phyloP scores from a whole-genome alignment of 2,113 vertebrate species.

The Pterocles burchelli region DNA sequence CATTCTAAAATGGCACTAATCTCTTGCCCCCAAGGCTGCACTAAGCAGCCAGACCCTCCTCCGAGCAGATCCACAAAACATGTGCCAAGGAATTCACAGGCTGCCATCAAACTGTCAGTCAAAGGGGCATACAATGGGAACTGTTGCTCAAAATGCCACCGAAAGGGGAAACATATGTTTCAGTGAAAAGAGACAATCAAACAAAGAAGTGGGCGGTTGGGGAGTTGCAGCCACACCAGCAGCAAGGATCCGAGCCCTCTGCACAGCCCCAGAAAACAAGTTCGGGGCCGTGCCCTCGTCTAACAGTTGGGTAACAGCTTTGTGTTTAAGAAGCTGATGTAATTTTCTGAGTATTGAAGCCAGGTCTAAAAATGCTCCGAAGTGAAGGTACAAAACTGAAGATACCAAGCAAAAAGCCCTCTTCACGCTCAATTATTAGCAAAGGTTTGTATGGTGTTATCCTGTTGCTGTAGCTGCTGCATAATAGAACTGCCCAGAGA shows the following conservation, averaged over 20 bases:
- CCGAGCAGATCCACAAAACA: background rate
- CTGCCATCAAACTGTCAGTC: conserved; percentile 57
- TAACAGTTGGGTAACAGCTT: conserved; percentile 13
- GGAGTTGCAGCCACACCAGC: conserved; percentile 16
- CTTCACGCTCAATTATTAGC: conserved; percentile 1
- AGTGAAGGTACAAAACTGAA: conserved; percentile 2
- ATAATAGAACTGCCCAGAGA: conserved; percentile 36
- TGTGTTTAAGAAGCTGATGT: conserved; percentile 26
- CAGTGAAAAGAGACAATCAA: conserved; percentile 47
- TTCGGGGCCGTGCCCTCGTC: background rate
- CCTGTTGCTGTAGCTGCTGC: conserved; percentile 15
- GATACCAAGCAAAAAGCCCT: conserved; percentile 16
- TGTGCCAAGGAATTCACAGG: background rate
- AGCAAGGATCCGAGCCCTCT: background rate
- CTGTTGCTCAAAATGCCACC: conserved; percentile 21
- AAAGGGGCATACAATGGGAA: conserved; percentile 33
- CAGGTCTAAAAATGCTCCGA: background rate
- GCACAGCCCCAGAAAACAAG: background rate
- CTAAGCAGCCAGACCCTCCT: background rate
- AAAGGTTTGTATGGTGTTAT: background rate
- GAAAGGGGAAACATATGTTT: conserved; percentile 31
- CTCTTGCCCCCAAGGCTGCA: background rate
- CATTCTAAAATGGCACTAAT: background rate
- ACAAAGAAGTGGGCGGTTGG: conserved; percentile 18
- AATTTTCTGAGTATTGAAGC: background rate